phyloP scores from a whole-genome alignment of 1,140 invertebrate species.

The Argopecten irradians region DNA sequence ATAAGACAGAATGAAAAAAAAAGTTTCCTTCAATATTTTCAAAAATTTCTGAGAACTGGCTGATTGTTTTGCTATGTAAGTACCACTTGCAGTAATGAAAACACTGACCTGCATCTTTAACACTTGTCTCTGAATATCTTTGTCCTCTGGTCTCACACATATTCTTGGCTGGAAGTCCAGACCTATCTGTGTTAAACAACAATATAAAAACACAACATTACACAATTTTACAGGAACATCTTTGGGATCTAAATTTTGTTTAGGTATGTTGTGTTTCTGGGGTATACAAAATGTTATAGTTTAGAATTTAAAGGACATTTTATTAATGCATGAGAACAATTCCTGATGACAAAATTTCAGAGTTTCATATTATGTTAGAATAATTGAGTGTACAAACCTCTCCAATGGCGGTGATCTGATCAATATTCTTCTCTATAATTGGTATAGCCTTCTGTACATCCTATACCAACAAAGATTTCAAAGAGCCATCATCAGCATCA shows the following conservation, averaged over 20 bases:
- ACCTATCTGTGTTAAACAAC: slow-evolving; percentile 55
- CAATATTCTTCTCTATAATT: neutral
- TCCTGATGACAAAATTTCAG: too few relatives aligned
- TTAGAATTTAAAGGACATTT: too few relatives aligned
- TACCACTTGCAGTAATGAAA: too few relatives aligned
- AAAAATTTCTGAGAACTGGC: neutral
- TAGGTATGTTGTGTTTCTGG: too few relatives aligned
- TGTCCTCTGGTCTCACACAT: slow-evolving; percentile 63
- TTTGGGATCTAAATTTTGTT: too few relatives aligned
- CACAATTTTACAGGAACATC: too few relatives aligned
- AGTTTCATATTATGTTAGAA: too few relatives aligned
- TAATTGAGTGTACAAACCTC: neutral
- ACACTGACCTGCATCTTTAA: slow-evolving; percentile 58
- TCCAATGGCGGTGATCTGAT: neutral
- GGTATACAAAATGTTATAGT: too few relatives aligned
- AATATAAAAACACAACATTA: too few relatives aligned
- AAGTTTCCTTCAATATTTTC: neutral
- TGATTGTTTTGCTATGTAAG: too few relatives aligned
- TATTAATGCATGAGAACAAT: too few relatives aligned
- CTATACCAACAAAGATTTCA: neutral
- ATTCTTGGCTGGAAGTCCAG: slow-evolving; percentile 74
- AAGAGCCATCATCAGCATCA: too few relatives aligned
- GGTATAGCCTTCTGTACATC: neutral
- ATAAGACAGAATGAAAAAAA: neutral
- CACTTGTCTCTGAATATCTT: slow-evolving; percentile 68